A percentile compares a stretch with the other conserved stretches of the same genome.
phyloP scores from a whole-genome alignment of 2,113 vertebrate species.

The Gracilinanus agilis region DNA sequence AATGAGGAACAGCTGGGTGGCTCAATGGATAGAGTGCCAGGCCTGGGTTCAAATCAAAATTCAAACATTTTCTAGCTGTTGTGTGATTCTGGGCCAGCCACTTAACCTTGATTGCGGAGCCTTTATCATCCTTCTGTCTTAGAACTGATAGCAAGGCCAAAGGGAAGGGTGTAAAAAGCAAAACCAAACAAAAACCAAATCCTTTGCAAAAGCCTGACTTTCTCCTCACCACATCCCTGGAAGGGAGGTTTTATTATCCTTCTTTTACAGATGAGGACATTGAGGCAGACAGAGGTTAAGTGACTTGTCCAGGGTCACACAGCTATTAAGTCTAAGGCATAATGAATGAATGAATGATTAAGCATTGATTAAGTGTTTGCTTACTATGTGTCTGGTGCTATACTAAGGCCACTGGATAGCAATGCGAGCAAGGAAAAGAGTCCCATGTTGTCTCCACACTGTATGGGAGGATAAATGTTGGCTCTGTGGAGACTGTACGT shows the following conservation, averaged over 20 bases:
- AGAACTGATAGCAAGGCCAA: too few relatives aligned
- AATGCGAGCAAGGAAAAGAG: neutral
- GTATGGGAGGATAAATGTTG: neutral
- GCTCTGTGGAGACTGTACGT: neutral
- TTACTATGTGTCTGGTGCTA: neutral
- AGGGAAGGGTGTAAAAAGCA: too few relatives aligned
- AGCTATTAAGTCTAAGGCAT: neutral
- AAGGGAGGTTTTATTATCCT: neutral
- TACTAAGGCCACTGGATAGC: too few relatives aligned
- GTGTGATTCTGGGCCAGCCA: too few relatives aligned
- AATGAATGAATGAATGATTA: neutral
- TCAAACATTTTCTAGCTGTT: too few relatives aligned
- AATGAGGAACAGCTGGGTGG: too few relatives aligned
- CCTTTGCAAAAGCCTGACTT: neutral
- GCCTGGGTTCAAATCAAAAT: neutral
- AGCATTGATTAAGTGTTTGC: neutral
- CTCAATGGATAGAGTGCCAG: too few relatives aligned
- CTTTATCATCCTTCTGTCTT: too few relatives aligned
- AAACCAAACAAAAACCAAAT: neutral
- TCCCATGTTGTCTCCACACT: neutral
- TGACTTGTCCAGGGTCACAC: too few relatives aligned
- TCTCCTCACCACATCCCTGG: neutral
- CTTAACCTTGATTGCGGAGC: too few relatives aligned
- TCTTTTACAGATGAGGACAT: neutral
- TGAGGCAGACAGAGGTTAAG: neutral